Evolutionary conservation across 2,113 vertebrate genomes (phyloP).

Genomic region (Sphyrna mokarran): DNA sequence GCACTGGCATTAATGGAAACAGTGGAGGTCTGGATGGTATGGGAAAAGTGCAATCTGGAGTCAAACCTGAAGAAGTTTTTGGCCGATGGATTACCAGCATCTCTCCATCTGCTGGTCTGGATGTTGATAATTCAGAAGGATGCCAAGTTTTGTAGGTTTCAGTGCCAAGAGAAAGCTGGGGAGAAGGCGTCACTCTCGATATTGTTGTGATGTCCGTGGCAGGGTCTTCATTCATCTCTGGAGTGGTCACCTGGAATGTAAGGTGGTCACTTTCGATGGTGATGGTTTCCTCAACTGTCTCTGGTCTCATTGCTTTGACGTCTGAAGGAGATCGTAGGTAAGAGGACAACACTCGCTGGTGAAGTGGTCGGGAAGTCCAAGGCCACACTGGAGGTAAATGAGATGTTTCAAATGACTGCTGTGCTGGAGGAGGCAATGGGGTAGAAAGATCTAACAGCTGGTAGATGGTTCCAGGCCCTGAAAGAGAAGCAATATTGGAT

Average conservation of each 20-base stretch:
- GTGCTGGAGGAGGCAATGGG: neutral
- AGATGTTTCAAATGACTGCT: neutral
- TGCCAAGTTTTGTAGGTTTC: constrained; percentile 62
- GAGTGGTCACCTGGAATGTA: constrained; percentile 57
- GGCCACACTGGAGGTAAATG: neutral
- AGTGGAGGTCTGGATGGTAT: constrained; percentile 43
- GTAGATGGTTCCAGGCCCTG: constrained; percentile 18
- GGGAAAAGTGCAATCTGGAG: constrained; percentile 53
- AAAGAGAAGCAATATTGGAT: neutral
- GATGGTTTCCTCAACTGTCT: constrained; percentile 41
- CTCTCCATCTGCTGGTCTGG: constrained; percentile 52
- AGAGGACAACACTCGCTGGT: neutral
- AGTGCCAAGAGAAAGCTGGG: constrained; percentile 60
- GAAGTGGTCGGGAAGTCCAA: neutral
- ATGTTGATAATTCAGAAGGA: constrained; percentile 56
- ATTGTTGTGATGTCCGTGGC: constrained; percentile 51
- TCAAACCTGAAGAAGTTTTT: constrained; percentile 75
- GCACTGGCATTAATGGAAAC: constrained; percentile 38
- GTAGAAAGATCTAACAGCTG: neutral
- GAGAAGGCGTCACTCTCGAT: constrained; percentile 56
- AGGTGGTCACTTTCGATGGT: constrained; percentile 45
- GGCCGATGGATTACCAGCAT: constrained; percentile 44
- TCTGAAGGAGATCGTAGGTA: constrained; percentile 44
- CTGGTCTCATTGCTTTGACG: constrained; percentile 36
- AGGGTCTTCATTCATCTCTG: constrained; percentile 54